phyloP scores from a whole-genome alignment of 2,888 invertebrate species.

The Epinotia nisella region DNA sequence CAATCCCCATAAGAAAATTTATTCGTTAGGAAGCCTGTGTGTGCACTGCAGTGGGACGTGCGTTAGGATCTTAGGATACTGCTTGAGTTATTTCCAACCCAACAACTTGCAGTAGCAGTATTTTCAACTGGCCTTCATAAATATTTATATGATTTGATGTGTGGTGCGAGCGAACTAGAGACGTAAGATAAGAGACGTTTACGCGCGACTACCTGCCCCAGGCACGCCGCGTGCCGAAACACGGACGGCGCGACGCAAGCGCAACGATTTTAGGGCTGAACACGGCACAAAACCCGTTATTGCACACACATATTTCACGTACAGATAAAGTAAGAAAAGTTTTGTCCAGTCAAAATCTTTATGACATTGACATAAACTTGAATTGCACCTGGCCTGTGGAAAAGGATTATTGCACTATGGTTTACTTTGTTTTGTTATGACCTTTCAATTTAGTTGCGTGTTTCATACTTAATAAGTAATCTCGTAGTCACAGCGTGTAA shows the following conservation, averaged over 20 bases:
- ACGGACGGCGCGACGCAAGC: slow-evolving; percentile 14
- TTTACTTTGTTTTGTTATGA: slow-evolving; percentile 18
- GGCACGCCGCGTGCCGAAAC: slow-evolving; percentile 46
- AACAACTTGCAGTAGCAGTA: too few relatives aligned
- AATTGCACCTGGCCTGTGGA: too few relatives aligned
- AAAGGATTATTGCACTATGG: too few relatives aligned
- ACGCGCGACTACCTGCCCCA: background rate
- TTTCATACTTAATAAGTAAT: slow-evolving; percentile 3
- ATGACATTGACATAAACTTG: too few relatives aligned
- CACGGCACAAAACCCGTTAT: slow-evolving; percentile 13
- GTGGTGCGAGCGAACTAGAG: slow-evolving; percentile 32
- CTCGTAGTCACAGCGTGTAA: slow-evolving; percentile 5
- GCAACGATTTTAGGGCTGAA: slow-evolving; percentile 42
- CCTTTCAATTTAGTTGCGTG: slow-evolving; percentile 29
- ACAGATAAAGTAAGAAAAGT: background rate
- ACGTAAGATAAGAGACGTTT: background rate
- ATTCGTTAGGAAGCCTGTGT: too few relatives aligned
- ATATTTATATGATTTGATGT: background rate
- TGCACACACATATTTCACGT: slow-evolving; percentile 16
- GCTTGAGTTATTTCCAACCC: background rate
- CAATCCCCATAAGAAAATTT: too few relatives aligned
- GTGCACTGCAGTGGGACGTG: background rate
- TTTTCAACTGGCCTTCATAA: too few relatives aligned
- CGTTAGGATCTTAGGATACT: background rate
- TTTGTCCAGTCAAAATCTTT: too few relatives aligned